phyloP scores from a whole-genome alignment of 2,113 vertebrate species.

The Strigops habroptila region DNA sequence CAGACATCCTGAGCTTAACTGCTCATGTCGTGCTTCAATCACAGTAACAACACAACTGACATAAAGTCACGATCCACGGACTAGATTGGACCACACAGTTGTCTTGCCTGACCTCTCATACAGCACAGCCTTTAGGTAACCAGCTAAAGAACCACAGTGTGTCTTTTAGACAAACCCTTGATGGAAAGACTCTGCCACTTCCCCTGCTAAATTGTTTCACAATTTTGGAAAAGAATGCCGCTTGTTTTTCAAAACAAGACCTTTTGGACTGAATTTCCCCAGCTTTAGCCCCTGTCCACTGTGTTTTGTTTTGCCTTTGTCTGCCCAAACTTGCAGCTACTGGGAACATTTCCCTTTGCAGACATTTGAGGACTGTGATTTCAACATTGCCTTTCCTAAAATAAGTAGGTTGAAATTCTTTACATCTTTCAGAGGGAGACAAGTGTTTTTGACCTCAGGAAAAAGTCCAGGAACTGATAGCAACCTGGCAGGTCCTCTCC shows the following conservation, averaged over 20 bases:
- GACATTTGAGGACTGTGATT: not conserved
- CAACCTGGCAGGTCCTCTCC: not conserved
- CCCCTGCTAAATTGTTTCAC: not conserved
- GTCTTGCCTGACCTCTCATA: not conserved
- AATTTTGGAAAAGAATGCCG: not conserved
- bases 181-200: not conserved
- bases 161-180: not conserved
- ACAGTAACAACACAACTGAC: not conserved
- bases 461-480: not conserved
- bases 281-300: not conserved
- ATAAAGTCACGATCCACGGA: not conserved
- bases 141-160: rapidly evolving
- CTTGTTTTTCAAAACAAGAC: not conserved
- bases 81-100: not conserved
- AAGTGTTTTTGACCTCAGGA: not conserved
- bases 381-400: not conserved
- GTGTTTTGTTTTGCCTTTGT: not conserved
- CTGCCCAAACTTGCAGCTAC: not conserved
- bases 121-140: not conserved
- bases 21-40: rapidly evolving
- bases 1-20: not conserved
- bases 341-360: not conserved
- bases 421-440: not conserved
- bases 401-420: not conserved
- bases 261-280: not conserved